Evolutionary conservation across 1,140 invertebrate species (phyloP).

Genomic region (Dinothrombium tinctorium): DNA sequence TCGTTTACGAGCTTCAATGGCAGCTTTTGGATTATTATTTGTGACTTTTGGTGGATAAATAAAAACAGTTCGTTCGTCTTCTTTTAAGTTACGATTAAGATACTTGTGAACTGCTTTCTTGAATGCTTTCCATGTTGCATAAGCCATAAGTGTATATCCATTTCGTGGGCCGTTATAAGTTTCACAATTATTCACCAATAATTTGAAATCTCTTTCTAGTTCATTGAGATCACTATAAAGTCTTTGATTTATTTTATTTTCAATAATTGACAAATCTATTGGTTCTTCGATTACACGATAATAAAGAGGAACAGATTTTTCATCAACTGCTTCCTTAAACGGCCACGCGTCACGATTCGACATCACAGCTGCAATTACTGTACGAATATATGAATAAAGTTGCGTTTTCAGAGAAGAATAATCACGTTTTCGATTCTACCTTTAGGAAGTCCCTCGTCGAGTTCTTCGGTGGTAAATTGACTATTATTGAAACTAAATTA

Average conservation of each 20-base stretch:
- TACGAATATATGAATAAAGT: not conserved
- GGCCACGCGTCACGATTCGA: conserved; percentile 7
- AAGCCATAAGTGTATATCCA: conserved; percentile 4
- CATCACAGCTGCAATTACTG: conserved; percentile 3
- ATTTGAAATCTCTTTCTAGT: conserved; percentile 7
- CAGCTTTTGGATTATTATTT: not conserved
- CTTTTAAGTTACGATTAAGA: not conserved
- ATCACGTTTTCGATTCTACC: too few species aligned
- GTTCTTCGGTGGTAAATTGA: too few species aligned
- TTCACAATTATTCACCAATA: conserved; percentile 11
- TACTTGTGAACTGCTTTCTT: not conserved
- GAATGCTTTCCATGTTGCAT: conserved; percentile 6
- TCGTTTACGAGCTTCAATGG: conserved; percentile 1
- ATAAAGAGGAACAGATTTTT: conserved; percentile 3
- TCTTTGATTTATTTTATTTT: conserved; percentile 2
- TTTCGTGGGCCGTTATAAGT: conserved; percentile 7
- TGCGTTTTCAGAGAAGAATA: too few species aligned
- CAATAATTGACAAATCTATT: conserved; percentile 8
- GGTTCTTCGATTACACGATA: conserved; percentile 7
- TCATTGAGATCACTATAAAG: conserved; percentile 3
- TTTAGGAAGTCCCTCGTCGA: too few species aligned
- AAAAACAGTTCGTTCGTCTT: conserved; percentile 4
- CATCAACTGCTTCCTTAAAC: conserved; percentile 5
- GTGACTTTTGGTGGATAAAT: conserved; percentile 4
- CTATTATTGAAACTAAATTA: too few species aligned